A percentile compares a stretch with the other conserved stretches of the same genome.
Evolutionary conservation across 1,140 invertebrate genomes (phyloP).

Genomic region (Drosophila busckii): DNA sequence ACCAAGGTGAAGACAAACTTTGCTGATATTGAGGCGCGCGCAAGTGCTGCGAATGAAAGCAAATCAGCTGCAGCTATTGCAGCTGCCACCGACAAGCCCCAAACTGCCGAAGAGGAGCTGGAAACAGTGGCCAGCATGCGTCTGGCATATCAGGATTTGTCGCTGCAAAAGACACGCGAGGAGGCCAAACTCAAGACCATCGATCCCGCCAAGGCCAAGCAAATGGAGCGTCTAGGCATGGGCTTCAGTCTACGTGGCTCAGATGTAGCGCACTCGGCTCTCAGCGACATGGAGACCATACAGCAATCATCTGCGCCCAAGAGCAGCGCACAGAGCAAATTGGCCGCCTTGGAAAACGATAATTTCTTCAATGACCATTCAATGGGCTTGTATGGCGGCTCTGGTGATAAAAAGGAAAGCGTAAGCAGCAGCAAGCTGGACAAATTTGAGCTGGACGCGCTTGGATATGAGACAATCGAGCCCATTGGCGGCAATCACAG

Average conservation of each 20-base stretch:
- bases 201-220: slow-evolving; percentile 93
- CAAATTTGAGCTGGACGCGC: slow-evolving; percentile 65
- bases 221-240: slow-evolving; percentile 96
- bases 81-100: slow-evolving; percentile 67
- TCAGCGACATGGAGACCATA: slow-evolving; percentile 95
- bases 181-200: slow-evolving; percentile 87
- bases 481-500: slow-evolving; percentile 65
- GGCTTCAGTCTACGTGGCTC: slow-evolving; percentile 79
- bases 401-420: slow-evolving; percentile 46
- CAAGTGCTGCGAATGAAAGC: slow-evolving; percentile 87
- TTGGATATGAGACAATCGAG: slow-evolving; percentile 77
- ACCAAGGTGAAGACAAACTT: slow-evolving; percentile 97
- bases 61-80: slow-evolving; percentile 79
- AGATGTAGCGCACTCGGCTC: slow-evolving; percentile 93
- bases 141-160: slow-evolving; percentile 93
- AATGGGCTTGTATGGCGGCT: slow-evolving; percentile 44
- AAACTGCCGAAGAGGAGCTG: slow-evolving; percentile 80
- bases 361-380: slow-evolving; percentile 79
- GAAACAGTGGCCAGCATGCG: slow-evolving; percentile 87
- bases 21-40: slow-evolving; percentile 95
- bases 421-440: slow-evolving; percentile 50
- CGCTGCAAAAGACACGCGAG: slow-evolving; percentile 87
- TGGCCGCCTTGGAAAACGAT: slow-evolving; percentile 51
- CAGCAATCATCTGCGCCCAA: slow-evolving; percentile 83
- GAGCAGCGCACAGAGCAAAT: slow-evolving; percentile 26